Base-by-base conservation (phyloP, 2,113 vertebrate species). In the Calonectris borealis region DNA sequence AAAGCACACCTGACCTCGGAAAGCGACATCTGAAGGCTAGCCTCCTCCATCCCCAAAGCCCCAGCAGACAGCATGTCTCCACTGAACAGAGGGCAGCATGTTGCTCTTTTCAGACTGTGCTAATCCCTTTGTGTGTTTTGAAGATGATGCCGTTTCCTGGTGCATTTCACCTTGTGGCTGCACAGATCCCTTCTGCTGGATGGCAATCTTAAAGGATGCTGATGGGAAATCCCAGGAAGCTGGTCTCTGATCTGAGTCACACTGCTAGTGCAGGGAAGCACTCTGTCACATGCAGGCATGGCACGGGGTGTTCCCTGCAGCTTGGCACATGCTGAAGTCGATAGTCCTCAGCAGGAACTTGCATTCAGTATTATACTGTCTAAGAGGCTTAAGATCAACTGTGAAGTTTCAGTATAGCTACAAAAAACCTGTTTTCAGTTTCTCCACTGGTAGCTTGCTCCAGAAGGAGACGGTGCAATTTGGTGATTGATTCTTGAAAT, bases 381-480 rank as follows among this genome's bases (percentile, higher is more conserved):
- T 92, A 82, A 92, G 88, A 95, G 70, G 83, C 88, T 97, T 97
- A 93, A 95, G 89, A 94, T 79, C 5, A 16, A 69, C 94, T 86
- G 84, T 79, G 93, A 96, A 46, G 38, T 75, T 94, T 65, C 83
- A 81, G 54, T 54, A 65, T 7, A 69, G 57, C 83, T 85, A 78
- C 65, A 89, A 64, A 93, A 12, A 6, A 9, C 1, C 49, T 54
- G 52, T 48, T 94, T 89, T 76, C 86, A 44, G 22, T 84, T 82
- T 87, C 65, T 94, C 77, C 36, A 49, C 44, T 68, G 79, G 68
- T 29, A 77, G 54, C 69, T 84, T 51, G 46, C 65, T 90, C 62
- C 65, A 84, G 88, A 64, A 54, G 34, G 46, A 83, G 88, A 61
- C 1, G 6, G 69, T 76, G 69, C 48, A 32, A 54, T 72, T 70